Evolutionary conservation across 2,888 invertebrate species (phyloP).

Genomic region (Camponotus fellah): DNA sequence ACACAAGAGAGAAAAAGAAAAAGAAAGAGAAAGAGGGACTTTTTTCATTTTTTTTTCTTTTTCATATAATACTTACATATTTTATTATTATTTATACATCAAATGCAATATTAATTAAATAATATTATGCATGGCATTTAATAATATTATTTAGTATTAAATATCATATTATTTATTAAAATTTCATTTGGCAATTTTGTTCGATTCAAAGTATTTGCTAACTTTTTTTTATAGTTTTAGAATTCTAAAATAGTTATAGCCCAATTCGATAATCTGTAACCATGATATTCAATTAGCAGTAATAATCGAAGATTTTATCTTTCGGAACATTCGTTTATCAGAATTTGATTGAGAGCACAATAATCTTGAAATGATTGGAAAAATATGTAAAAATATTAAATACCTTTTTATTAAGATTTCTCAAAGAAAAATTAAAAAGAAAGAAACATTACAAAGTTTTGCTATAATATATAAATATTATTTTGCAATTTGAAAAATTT

Average conservation of each 20-base stretch:
- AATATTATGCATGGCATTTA: no score
- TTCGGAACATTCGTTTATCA: background rate
- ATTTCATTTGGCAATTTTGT: background rate
- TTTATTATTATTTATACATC: background rate
- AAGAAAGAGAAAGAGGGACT: background rate
- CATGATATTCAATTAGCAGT: background rate
- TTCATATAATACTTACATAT: background rate
- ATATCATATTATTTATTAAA: background rate
- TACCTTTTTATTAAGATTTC: background rate
- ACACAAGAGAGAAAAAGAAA: no score
- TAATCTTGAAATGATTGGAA: background rate
- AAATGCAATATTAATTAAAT: background rate
- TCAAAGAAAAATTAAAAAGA: background rate
- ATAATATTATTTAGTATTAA: background rate
- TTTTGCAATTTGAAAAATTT: background rate
- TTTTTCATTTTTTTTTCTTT: background rate
- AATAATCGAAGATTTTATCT: background rate
- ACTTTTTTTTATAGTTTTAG: background rate
- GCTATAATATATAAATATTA: background rate
- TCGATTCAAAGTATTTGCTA: background rate
- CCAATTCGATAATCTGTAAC: background rate
- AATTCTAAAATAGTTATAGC: background rate
- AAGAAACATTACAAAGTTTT: background rate
- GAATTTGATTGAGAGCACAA: background rate
- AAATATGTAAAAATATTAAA: background rate